Evolutionary conservation across 2,888 invertebrate genomes (phyloP), one percentile per base, ranked within the genome.

Genomic region (Caenorhabditis zanzibari): DNA sequence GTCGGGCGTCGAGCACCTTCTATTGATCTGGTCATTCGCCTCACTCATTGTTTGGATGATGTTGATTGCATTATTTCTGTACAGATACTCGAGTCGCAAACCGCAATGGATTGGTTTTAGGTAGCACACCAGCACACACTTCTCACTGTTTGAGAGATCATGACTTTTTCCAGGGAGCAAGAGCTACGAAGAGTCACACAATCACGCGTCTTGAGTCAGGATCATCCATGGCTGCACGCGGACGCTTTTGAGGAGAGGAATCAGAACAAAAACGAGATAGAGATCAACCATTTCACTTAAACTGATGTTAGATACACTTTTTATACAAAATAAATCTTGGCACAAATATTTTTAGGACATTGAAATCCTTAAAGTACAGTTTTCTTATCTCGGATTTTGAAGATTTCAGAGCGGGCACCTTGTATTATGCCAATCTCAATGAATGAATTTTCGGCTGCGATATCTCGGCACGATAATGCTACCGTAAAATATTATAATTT

Each of bases 201-300:
- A 52, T 75, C 85, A 24, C 61, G 87, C 1, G 81, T 87, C 1
- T 28, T 87, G 6, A 75, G 74, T 24, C 83, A 82, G 32, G 87
- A 87, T 26, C 86, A 85, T 85, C 87, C 86, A 14, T 88, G 88
- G 88, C 24, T 82, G 0, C 88, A 88, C 63, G 84, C 85, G 9
- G 87, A 88, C 56, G 88, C 88, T 10, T 88, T 88, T 54, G 88
- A 86, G 81, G 87, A 88, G 41, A 63, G 82, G 12, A 71, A 71
- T 41, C 71, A 52, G 58, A 82, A 63, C 10, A 85, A 86, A 24
- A 84, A 82, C 22, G 85, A 85, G 73, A 81, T 87, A 19, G 76
- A 82, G 56, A 66, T 82, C n/a, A 68, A 72, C 35, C 59, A 72
- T 28, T 59, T 72, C 24, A 72, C 58, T 19, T 71, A 54, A 44